These are phyloP conservation scores for Nyctibius bracteatus DNA, from an alignment of 2,113 vertebrate species.

Conservation along the genomic window DNA sequence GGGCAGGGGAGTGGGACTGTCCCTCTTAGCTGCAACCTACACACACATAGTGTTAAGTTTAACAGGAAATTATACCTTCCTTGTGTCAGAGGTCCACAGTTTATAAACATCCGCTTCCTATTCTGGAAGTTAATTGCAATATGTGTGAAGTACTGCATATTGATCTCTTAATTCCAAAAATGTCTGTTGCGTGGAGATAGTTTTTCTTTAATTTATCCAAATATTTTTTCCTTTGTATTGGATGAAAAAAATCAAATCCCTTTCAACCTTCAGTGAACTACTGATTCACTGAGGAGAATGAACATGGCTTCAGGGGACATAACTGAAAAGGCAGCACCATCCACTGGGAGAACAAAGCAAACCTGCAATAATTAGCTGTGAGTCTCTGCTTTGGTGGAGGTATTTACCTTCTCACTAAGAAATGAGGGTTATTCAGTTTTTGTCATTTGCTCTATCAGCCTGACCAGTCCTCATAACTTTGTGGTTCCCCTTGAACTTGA, in stretches of 20 bases:
- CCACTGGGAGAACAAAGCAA: not conserved
- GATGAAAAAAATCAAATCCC: not conserved
- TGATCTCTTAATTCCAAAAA: not conserved
- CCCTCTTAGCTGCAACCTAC: slow-evolving; percentile 56
- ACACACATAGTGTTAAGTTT: slow-evolving; percentile 62
- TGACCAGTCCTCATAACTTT: not conserved
- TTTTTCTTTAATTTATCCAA: not conserved
- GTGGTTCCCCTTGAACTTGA: not conserved
- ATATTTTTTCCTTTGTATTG: not conserved
- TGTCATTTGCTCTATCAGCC: not conserved
- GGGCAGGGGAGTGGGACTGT: not conserved
- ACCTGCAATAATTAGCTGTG: not conserved
- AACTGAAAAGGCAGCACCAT: not conserved
- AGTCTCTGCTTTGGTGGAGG: not conserved
- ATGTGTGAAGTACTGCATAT: not conserved
- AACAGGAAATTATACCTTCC: slow-evolving; percentile 43
- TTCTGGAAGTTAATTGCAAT: slow-evolving; percentile 31
- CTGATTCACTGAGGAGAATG: not conserved
- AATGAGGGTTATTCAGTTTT: not conserved
- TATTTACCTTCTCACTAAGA: not conserved
- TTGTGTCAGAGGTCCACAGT: not conserved
- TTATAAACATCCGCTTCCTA: slow-evolving; percentile 44
- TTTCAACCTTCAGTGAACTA: not conserved
- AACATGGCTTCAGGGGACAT: not conserved
- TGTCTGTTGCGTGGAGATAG: not conserved